These are phyloP conservation scores for Nowickia ferox DNA, from an alignment of 2,888 invertebrate species.

Conservation along the genomic window DNA sequence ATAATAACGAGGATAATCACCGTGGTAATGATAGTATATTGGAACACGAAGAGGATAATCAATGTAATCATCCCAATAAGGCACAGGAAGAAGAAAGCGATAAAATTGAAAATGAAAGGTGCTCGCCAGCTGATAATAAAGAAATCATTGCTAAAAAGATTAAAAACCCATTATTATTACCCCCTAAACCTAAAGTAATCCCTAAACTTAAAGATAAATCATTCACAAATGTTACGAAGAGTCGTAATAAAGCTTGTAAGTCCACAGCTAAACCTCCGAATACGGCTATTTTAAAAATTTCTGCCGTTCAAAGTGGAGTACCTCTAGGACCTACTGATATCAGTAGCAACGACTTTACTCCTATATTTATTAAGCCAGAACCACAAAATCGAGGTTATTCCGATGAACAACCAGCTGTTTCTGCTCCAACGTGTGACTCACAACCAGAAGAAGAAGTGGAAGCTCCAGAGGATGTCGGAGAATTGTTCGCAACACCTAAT, in stretches of 20 bases:
- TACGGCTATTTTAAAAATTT: conserved; percentile 74
- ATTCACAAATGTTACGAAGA: conserved; percentile 31
- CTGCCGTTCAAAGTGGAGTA: conserved; percentile 75
- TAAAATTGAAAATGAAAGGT: background rate
- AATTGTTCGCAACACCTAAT: conserved; percentile 8
- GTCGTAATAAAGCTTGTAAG: conserved; percentile 71
- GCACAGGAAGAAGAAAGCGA: conserved; percentile 1
- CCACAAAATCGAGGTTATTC: conserved; percentile 78
- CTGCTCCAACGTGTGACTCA: background rate
- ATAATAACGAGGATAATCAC: conserved; percentile 43
- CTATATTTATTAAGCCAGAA: conserved; percentile 77
- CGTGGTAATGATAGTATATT: conserved; percentile 5
- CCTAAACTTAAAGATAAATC: conserved; percentile 24
- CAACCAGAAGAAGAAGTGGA: background rate
- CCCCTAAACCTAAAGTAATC: conserved; percentile 15
- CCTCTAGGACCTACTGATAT: conserved; percentile 55
- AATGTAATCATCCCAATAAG: background rate
- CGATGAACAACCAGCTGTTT: conserved; percentile 73
- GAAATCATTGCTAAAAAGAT: conserved; percentile 39
- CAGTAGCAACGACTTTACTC: conserved; percentile 51
- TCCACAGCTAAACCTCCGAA: conserved; percentile 66
- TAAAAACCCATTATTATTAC: conserved; percentile 13
- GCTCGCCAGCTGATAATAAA: background rate
- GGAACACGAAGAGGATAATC: conserved; percentile 31
- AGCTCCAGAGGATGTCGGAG: conserved; percentile 1